These are phyloP conservation scores for Drosophila pachea DNA, from an alignment of 1,140 invertebrate genomes.

Conservation along the genomic window DNA sequence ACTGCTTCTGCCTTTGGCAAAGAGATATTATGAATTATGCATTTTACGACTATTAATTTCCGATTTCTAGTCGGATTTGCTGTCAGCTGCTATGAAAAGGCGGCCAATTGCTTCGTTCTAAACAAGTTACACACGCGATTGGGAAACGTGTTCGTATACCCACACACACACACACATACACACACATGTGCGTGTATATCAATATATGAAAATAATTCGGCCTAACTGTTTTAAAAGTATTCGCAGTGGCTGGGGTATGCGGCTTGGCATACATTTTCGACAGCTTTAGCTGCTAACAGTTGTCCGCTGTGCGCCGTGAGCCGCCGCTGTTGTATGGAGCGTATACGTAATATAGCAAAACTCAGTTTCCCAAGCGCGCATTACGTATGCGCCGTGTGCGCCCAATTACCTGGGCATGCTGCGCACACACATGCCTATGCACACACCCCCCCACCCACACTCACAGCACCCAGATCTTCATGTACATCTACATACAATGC, in stretches of 20 bases:
- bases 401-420: slow-evolving; percentile 57
- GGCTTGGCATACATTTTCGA: slow-evolving; percentile 34
- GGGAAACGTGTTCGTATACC: slow-evolving; percentile 42
- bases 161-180: no score
- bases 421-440: slow-evolving; percentile 7
- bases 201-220: slow-evolving; percentile 11
- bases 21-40: slow-evolving; percentile 22
- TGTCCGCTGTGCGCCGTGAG: neutral
- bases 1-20: slow-evolving; percentile 1
- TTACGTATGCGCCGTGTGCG: slow-evolving; percentile 74
- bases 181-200: neutral
- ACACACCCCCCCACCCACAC: slow-evolving; percentile 29
- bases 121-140: slow-evolving; percentile 58
- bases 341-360: slow-evolving; percentile 58
- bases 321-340: slow-evolving; percentile 41
- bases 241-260: slow-evolving; percentile 1
- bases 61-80: slow-evolving; percentile 29
- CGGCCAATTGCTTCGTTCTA: slow-evolving; percentile 22
- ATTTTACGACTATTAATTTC: slow-evolving; percentile 14
- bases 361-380: slow-evolving; percentile 62
- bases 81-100: slow-evolving; percentile 8
- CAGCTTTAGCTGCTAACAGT: neutral
- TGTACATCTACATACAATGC: slow-evolving; percentile 64
- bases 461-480: neutral
- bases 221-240: slow-evolving; percentile 19